Evolutionary conservation across 1,140 invertebrate species (phyloP), one percentile per base, ranked within the genome.

Genomic region (Ericerus pela): DNA sequence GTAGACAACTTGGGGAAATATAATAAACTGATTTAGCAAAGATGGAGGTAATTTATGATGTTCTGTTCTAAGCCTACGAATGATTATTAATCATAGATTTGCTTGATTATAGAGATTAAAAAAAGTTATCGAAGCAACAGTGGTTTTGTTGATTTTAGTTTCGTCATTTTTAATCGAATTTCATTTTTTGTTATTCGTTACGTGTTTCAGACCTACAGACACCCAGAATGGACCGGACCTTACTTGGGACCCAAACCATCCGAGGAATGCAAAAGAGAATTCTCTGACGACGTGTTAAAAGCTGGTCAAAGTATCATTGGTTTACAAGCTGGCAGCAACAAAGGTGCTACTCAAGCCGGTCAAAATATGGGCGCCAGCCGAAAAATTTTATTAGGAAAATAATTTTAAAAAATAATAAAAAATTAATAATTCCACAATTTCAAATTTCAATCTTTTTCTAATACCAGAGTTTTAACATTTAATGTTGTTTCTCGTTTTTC

Each of bases 301-400:
- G 87, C 88, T 41, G 88, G 90, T 1, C 77, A 93, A 64, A 73
- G 77, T 1, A 78, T 94, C 18, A 91, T 96, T 60, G 89, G 89
- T 58, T 77, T 96, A 0, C 92, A 96, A 70, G 88, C 88, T 53
- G 92, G 93, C 41, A 83, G 81, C 52, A 95, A 95, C 74, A 88
- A 90, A 65, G 81, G 90, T 33, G 89, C 89, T 5, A 81, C 81
- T 1, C 88, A 92, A 66, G 79, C 85, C 1, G 93, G 93, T 16
- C 81, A 89, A 65, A 95, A 81, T 72, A 84, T 95, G 58, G 92
- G 93, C 6, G 92, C 92, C 41, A 80, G 78, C 11, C 76, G 85
- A 51, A 86, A 87, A 70, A 88, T 88, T 62, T 79, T 88, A 55
- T 74, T 88, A 41, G 85, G 85, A 69, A 89, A 88, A 70, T 88